A percentile compares a stretch with the other conserved stretches of the same genome.
Evolutionary conservation across 2,888 invertebrate genomes (phyloP).

Genomic region (Perizoma affinitatum): DNA sequence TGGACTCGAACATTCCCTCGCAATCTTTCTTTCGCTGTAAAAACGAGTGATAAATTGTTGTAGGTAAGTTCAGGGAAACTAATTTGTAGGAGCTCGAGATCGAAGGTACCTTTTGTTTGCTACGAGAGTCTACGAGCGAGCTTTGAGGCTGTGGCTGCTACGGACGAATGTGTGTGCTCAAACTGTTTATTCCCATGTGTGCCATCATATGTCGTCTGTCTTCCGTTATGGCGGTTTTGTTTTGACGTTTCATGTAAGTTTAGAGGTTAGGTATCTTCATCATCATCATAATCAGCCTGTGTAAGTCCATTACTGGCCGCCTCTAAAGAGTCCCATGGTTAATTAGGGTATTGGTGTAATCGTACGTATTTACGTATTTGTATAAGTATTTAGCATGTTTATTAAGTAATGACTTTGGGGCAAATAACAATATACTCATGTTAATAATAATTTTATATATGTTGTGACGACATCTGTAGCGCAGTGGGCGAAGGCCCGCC

Average conservation of each 20-base stretch:
- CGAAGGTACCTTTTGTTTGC: slow-evolving; percentile 43
- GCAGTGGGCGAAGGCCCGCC: too few relatives aligned
- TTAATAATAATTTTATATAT: too few relatives aligned
- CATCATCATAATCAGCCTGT: too few relatives aligned
- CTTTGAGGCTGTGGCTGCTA: slow-evolving; percentile 2
- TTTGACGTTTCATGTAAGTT: slow-evolving; percentile 14
- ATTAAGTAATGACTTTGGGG: too few relatives aligned
- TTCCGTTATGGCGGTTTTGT: slow-evolving; percentile 17
- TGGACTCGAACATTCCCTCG: slow-evolving; percentile 20
- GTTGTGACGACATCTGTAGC: too few relatives aligned
- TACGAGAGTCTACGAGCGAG: slow-evolving; percentile 29
- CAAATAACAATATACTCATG: too few relatives aligned
- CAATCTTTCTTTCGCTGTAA: slow-evolving; percentile 40
- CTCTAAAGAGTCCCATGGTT: too few relatives aligned
- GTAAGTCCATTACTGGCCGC: too few relatives aligned
- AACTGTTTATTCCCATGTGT: slow-evolving; percentile 32
- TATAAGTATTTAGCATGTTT: too few relatives aligned
- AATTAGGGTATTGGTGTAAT: too few relatives aligned
- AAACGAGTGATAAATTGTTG: slow-evolving; percentile 50
- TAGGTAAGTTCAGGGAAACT: slow-evolving; percentile 48
- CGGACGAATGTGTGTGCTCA: slow-evolving; percentile 21
- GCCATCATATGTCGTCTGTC: slow-evolving; percentile 16
- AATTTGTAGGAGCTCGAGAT: slow-evolving; percentile 47
- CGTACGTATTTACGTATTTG: too few relatives aligned
- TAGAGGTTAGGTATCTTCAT: not conserved